Evolutionary conservation across 2,113 vertebrate species (phyloP).

Genomic region (Lucifuga dentata): DNA sequence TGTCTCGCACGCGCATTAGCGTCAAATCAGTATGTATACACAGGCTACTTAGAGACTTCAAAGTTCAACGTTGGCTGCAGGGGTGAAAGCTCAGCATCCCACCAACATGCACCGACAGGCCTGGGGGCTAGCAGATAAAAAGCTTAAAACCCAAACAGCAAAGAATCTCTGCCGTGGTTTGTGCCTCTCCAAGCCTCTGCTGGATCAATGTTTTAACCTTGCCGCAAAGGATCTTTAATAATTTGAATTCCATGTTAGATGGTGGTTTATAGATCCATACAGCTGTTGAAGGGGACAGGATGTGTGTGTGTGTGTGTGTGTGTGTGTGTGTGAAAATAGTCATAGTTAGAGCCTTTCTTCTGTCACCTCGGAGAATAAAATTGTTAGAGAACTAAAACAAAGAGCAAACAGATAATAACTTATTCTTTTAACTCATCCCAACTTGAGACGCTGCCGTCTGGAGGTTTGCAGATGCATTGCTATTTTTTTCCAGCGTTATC

Average conservation of each 20-base stretch:
- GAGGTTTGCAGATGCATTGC: conserved; percentile 31
- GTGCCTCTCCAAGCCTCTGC: conserved; percentile 54
- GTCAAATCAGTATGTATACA: conserved; percentile 74
- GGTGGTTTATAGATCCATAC: conserved; percentile 41
- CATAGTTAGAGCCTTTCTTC: conserved; percentile 32
- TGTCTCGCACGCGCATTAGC: conserved; percentile 53
- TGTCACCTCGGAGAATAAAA: conserved; percentile 9
- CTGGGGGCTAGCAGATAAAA: conserved; percentile 81
- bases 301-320: too few relatives aligned
- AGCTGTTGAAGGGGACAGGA: conserved; percentile 36
- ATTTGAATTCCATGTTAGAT: conserved; percentile 62
- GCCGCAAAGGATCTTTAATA: conserved; percentile 71
- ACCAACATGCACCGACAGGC: conserved; percentile 74
- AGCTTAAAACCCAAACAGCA: conserved; percentile 79
- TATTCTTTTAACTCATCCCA: conserved; percentile 44
- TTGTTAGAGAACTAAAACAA: conserved; percentile 16
- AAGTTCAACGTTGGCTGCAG: conserved; percentile 76
- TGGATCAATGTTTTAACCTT: conserved; percentile 82
- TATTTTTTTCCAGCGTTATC: too few relatives aligned
- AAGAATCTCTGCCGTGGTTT: conserved; percentile 60
- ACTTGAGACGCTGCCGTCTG: conserved; percentile 36
- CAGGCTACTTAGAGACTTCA: conserved; percentile 78
- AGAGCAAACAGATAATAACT: conserved; percentile 29
- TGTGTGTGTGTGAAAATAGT: conserved; percentile 23
- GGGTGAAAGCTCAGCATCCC: conserved; percentile 78